Conservation (phyloP, 2,113 vertebrate genomes). For the Leptodactylus fuscus region DNA sequence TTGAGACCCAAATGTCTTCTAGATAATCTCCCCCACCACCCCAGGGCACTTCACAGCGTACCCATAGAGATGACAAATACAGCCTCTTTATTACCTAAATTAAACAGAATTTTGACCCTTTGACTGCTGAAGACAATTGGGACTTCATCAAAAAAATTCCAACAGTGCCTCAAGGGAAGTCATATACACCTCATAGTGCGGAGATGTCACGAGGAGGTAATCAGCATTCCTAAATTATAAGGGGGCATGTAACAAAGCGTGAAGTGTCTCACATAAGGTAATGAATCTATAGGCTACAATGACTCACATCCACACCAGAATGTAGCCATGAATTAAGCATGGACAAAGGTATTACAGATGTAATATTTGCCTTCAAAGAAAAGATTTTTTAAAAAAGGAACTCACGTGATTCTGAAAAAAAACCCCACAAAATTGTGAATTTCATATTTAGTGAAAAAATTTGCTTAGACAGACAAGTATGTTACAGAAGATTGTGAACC, state of each 20-base stretch:
- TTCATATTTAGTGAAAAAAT: too few species aligned
- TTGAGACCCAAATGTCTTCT: neutral
- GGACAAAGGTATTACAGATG: neutral
- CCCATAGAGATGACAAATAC: neutral
- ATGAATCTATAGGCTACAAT: neutral
- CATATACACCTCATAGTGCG: neutral
- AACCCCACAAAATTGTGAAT: too few species aligned
- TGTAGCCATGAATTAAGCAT: neutral
- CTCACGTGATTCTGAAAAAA: too few species aligned
- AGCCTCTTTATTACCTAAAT: slow-evolving; percentile 3
- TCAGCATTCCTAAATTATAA: slow-evolving; percentile 4
- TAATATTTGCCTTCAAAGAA: too few species aligned
- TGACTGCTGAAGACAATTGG: slow-evolving; percentile 31
- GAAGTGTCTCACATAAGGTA: slow-evolving; percentile 10
- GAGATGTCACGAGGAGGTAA: slow-evolving; percentile 6
- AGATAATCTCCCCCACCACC: neutral
- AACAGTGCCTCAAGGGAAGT: slow-evolving; percentile 2
- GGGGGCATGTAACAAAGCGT: neutral
- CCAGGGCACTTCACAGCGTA: neutral
- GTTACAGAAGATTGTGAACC: too few species aligned
- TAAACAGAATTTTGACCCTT: slow-evolving; percentile 16
- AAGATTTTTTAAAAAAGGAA: too few species aligned
- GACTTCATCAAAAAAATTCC: slow-evolving; percentile 17
- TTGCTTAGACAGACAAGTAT: too few species aligned
- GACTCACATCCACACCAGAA: neutral